These are phyloP conservation scores for Motacilla alba DNA, from an alignment of 2,113 vertebrate genomes.

Conservation along the genomic window DNA sequence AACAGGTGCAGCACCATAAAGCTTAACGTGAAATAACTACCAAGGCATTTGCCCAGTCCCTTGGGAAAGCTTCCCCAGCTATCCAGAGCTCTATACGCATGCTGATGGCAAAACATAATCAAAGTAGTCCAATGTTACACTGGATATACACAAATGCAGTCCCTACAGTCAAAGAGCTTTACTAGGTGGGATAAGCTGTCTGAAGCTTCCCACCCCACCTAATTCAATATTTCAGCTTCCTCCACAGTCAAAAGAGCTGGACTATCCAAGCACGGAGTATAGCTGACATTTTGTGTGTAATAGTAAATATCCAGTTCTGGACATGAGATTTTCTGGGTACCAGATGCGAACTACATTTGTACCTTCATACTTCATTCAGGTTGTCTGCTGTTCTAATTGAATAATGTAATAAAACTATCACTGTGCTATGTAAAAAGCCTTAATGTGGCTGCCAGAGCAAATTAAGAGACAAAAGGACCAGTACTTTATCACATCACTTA, in stretches of 20 bases:
- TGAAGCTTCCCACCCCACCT: neutral
- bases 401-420: conserved; percentile 35
- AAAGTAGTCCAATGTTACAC: neutral
- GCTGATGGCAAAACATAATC: neutral
- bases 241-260: neutral
- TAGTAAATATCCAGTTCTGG: neutral
- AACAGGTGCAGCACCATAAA: neutral
- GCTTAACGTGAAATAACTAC: neutral
- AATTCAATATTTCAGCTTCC: neutral
- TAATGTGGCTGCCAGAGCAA: conserved; percentile 20
- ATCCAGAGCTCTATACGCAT: neutral
- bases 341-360: neutral
- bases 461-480: conserved; percentile 39
- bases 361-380: neutral
- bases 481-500: conserved; percentile 38
- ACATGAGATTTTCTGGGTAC: neutral
- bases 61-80: neutral
- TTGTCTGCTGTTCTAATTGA: conserved; percentile 23
- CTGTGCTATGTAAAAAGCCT: conserved; percentile 2
- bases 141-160: neutral
- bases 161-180: neutral
- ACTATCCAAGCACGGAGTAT: neutral
- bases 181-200: neutral
- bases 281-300: neutral
- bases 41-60: neutral